These are phyloP conservation scores for Pipra filicauda DNA, from an alignment of 2,113 vertebrate genomes.

Conservation along the genomic window DNA sequence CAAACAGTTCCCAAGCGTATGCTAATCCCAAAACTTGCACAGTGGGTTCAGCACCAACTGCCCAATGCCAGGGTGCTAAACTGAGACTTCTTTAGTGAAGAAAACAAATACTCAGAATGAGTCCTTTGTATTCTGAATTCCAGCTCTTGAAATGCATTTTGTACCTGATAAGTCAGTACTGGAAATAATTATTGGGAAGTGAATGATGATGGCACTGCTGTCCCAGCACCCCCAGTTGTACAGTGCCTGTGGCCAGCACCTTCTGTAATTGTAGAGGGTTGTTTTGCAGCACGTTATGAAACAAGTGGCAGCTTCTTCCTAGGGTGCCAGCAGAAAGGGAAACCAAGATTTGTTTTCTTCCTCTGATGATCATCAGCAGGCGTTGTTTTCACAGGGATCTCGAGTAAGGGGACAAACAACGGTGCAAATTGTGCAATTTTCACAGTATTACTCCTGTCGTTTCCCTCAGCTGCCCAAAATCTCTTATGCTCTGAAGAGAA, in stretches of 20 bases:
- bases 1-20: neutral
- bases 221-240: neutral
- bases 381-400: conserved; percentile 45
- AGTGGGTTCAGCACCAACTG: neutral
- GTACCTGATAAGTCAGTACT: neutral
- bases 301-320: neutral
- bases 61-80: neutral
- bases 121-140: neutral
- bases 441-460: neutral
- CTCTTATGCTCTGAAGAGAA: conserved; percentile 3
- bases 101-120: neutral
- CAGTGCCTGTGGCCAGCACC: neutral
- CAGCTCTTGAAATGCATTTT: neutral
- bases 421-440: conserved; percentile 48
- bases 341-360: conserved; percentile 50
- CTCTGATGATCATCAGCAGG: conserved; percentile 35
- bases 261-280: neutral
- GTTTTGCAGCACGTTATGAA: conserved; percentile 17
- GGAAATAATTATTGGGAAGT: neutral
- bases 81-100: neutral
- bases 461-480: neutral
- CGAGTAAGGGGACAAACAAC: conserved; percentile 42
- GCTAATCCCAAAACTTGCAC: neutral
- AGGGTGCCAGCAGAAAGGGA: neutral
- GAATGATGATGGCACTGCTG: neutral